Percentiles rank a stretch among this genome's conserved stretches.
These are phyloP conservation scores for Embidobia sp. DNA, from an alignment of 2,888 invertebrate species.

Conservation along the genomic window DNA sequence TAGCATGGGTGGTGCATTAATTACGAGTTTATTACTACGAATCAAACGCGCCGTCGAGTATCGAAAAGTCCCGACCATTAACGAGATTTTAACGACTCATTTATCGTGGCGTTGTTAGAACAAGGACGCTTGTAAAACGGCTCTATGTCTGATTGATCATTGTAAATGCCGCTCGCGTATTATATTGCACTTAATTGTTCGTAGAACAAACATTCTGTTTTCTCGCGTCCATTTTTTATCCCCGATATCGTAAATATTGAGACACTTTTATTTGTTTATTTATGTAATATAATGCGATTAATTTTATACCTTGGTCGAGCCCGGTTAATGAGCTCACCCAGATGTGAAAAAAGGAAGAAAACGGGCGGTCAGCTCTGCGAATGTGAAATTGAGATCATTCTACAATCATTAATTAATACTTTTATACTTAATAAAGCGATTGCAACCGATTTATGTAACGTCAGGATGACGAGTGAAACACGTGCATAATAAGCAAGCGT, in stretches of 20 bases:
- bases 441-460: conserved; percentile 37
- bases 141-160: conserved; percentile 63
- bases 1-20: conserved; percentile 56
- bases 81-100: conserved; percentile 67
- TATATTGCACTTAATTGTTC: conserved; percentile 54
- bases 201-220: conserved; percentile 33
- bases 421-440: conserved; percentile 50
- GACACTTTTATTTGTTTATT: conserved; percentile 19
- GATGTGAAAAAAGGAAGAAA: neutral
- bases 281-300: conserved; percentile 14
- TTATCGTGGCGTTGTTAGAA: conserved; percentile 65
- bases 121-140: conserved; percentile 59
- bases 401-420: conserved; percentile 41
- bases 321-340: neutral
- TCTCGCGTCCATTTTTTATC: neutral
- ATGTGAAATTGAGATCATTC: conserved; percentile 24
- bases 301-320: neutral
- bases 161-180: conserved; percentile 51
- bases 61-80: conserved; percentile 60
- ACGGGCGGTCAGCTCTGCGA: too few relatives aligned
- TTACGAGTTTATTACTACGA: conserved; percentile 61
- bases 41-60: conserved; percentile 53
- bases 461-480: conserved; percentile 32
- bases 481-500: conserved; percentile 7
- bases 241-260: conserved; percentile 19